Conservation (phyloP, 1,140 invertebrate species). For the Bombus pyrosoma region DNA sequence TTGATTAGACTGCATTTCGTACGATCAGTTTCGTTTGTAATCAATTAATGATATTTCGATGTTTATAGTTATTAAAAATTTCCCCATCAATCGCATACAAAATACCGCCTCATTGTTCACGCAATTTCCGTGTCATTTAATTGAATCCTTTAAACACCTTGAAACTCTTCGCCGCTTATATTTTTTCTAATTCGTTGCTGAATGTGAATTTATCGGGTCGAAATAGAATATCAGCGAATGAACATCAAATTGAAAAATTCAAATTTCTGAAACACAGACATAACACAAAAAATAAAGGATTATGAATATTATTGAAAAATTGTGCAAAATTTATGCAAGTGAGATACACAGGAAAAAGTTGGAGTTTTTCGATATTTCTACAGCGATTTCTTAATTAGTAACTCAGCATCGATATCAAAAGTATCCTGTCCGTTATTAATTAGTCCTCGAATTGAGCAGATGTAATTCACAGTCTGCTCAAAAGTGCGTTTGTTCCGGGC, state of each 20-base stretch:
- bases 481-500: background rate
- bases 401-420: background rate
- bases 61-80: background rate
- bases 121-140: background rate
- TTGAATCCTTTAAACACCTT: background rate
- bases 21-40: background rate
- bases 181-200: background rate
- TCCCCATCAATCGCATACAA: background rate
- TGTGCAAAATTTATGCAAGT: no score
- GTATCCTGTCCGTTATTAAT: slow-evolving; percentile 7
- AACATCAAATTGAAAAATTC: background rate
- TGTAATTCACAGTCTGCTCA: background rate
- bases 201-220: background rate
- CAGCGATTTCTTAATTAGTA: no score
- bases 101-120: background rate
- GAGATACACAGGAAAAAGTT: no score
- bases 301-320: no score
- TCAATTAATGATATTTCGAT: background rate
- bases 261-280: background rate
- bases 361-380: no score
- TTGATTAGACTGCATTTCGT: background rate
- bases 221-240: background rate
- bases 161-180: background rate
- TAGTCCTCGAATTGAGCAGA: slow-evolving; percentile 9
- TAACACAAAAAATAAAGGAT: no score